phyloP scores from a whole-genome alignment of 2,113 vertebrate genomes.

The Semicossyphus pulcher region DNA sequence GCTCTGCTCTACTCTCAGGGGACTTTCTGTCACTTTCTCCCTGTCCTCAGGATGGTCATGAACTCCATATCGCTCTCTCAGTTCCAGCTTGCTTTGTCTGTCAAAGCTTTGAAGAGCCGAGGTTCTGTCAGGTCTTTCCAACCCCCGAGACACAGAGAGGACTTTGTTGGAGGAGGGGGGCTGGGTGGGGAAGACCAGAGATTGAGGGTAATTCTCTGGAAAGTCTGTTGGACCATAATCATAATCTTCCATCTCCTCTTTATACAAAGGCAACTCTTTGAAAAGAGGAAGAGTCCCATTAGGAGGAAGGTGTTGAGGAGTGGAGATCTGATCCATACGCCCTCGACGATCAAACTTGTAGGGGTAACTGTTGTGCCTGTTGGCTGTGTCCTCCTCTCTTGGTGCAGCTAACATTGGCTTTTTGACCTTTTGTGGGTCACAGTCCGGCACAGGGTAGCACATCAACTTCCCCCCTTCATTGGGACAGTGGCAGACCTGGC shows the following conservation, averaged over 20 bases:
- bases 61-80: conserved; percentile 73
- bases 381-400: conserved; percentile 59
- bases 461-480: conserved; percentile 89
- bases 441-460: conserved; percentile 91
- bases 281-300: conserved; percentile 68
- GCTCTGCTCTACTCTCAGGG: conserved; percentile 33
- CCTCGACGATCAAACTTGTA: conserved; percentile 86
- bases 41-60: conserved; percentile 58
- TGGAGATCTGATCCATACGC: conserved; percentile 63
- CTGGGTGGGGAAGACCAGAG: conserved; percentile 20
- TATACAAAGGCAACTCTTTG: conserved; percentile 39
- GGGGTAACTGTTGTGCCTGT: conserved; percentile 71
- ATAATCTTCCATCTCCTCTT: conserved; percentile 75
- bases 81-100: conserved; percentile 69
- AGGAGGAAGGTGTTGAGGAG: conserved; percentile 30
- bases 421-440: conserved; percentile 58
- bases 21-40: conserved; percentile 60
- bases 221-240: conserved; percentile 72
- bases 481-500: conserved; percentile 93
- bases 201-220: conserved; percentile 34
- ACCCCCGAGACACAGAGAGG: conserved; percentile 4
- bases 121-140: conserved; percentile 19
- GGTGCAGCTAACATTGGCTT: conserved; percentile 55
- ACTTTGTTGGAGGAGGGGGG: conserved; percentile 37
- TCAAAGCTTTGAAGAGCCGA: conserved; percentile 39